phyloP scores from a whole-genome alignment of 2,797 vertebrate genomes.

The Sebastes goodei region DNA sequence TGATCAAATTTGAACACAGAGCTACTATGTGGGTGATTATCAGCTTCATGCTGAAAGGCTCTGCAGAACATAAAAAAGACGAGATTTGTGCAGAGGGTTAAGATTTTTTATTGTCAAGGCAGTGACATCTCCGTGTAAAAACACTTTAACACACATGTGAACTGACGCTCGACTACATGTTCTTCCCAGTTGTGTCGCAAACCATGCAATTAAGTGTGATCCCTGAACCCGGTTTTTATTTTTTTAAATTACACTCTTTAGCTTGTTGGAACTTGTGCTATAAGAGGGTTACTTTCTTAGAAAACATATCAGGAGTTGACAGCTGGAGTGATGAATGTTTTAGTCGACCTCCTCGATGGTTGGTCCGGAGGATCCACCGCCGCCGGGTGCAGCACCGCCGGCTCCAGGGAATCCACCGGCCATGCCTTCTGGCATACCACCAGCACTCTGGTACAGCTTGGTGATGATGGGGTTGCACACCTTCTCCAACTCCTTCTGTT shows the following conservation, averaged over 20 bases:
- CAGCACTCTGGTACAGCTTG: slow-evolving; percentile 86
- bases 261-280: slow-evolving; percentile 35
- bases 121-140: slow-evolving; percentile 54
- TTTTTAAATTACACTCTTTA: slow-evolving; percentile 65
- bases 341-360: slow-evolving; percentile 89
- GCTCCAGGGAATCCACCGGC: slow-evolving; percentile 88
- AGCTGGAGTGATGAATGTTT: slow-evolving; percentile 39
- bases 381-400: slow-evolving; percentile 79
- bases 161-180: slow-evolving; percentile 35
- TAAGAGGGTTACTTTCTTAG: slow-evolving; percentile 74
- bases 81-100: slow-evolving; percentile 15
- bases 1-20: no score
- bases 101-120: slow-evolving; percentile 65
- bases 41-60: not conserved
- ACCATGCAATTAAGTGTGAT: slow-evolving; percentile 48
- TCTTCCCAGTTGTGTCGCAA: slow-evolving; percentile 39
- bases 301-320: slow-evolving; percentile 45
- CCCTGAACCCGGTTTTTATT: slow-evolving; percentile 54
- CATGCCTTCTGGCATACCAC: slow-evolving; percentile 90
- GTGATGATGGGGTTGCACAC: slow-evolving; percentile 88
- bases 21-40: not conserved
- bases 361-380: slow-evolving; percentile 85
- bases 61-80: not conserved
- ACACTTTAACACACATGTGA: slow-evolving; percentile 21
- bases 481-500: slow-evolving; percentile 88